Evolutionary conservation across 2,888 invertebrate genomes (phyloP), one percentile per base, ranked within the genome.

Genomic region (Ligdia adustata): DNA sequence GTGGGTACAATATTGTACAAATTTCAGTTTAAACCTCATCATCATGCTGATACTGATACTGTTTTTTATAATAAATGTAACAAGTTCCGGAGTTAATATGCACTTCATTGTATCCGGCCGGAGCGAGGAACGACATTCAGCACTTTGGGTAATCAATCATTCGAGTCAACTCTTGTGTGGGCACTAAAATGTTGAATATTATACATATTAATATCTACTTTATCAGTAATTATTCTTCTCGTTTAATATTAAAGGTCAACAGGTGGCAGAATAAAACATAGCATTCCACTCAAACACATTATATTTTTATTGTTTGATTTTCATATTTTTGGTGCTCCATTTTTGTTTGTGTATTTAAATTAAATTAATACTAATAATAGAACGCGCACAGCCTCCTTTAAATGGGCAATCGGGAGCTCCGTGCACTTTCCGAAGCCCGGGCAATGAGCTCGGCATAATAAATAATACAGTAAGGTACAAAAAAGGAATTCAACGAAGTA

Each of bases 391-490:
- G 72, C 69, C 77, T 82, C 85, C 84, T 63, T 63, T 82, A 79
- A 87, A 87, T 87, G 89, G 89, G 89, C 89, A 90, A 90, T 90
- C 78, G 67, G 79, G 77, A 79, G 79, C 60, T 71, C 72, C 58
- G 72, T 72, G 76, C 72, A 68, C 69, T 70, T 75, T 72, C 72
- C 72, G 76, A 79, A 76, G 66, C 81, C 84, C 79, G 82, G 88
- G 89, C 89, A 88, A 89, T 83, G 83, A 84, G 80, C 86, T 86
- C 79, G 88, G 89, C 89, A 76, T 76, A 89, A 89, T 89, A 89
- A 90, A 90, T 90, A 90, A 87, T 82, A 82, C 73, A 76, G 72
- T 84, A 85, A 82, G 81, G 81, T 85, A 86, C 74, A 80, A 82
- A 86, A 82, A 83, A 81, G 75, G 79, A 79, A 76, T 79, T 55